Base-by-base conservation (phyloP, 2,113 vertebrate species). In the Alexandromys fortis region DNA sequence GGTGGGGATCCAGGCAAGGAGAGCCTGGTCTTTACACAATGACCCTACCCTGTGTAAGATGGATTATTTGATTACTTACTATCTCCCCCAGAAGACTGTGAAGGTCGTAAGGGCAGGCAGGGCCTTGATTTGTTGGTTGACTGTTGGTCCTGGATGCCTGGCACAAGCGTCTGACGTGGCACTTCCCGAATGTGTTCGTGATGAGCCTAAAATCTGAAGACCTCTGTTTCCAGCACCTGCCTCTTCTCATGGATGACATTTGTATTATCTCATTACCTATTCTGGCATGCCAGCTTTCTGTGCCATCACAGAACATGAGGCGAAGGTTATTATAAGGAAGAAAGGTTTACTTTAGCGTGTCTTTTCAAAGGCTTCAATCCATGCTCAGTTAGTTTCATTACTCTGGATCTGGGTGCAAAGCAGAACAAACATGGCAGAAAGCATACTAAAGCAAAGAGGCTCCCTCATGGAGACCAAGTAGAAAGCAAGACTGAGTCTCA, bases 61-160 rank as follows among this genome's bases (percentile, higher is more conserved):
- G 33, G 85, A 30, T 61, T 91, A 65, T 55, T 83, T 65, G 26
- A 89, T 28, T 58, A 77, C 49, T 28, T 58, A 77, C 49, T 14
- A 9, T 93, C 49, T 89, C 45, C 63, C 91, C 38, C 35, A 67
- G 42, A 72, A 90, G 45, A 61, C 45, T 55, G 7, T 17, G 45
- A 68, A 78, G 75, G 81, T 67, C 22, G 28, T 19, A 67, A 76
- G 28, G 58, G 72, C 70, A 79, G 58, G 72, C 70, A 79, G 24
- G 49, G 81, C 68, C 45, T 49, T 49, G 30, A 6, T 76, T 49
- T 76, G n/a, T 94, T 61, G 58, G 14, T 58, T 92, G 35, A 83
- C 55, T 92, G 86, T 90, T 96, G 77, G 78, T 65, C 70, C 12
- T 92, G 35, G 47, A 52, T 55, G 90, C 22, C 93, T 35, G 42